phyloP scores from a whole-genome alignment of 2,797 vertebrate species.

The Vespertilio murinus region DNA sequence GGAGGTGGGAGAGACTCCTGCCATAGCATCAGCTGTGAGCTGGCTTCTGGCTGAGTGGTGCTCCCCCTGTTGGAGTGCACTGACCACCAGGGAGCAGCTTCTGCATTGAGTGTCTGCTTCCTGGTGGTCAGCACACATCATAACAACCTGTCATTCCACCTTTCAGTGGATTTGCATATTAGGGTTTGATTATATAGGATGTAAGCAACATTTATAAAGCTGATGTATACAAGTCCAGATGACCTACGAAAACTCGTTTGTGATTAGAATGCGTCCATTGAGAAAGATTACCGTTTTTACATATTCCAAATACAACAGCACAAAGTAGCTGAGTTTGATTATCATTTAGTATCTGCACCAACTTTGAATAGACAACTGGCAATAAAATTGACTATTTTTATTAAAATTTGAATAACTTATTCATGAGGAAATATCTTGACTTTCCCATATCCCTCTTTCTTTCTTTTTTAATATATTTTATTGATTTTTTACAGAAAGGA shows the following conservation, averaged over 20 bases:
- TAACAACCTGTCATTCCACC: too few species aligned
- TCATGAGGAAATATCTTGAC: conserved; percentile 69
- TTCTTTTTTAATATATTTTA: too few species aligned
- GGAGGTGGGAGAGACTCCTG: too few species aligned
- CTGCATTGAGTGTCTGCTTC: too few species aligned
- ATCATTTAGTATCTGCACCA: conserved; percentile 27
- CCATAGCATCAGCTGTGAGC: too few species aligned
- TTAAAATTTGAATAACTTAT: conserved; percentile 63
- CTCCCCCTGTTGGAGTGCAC: too few species aligned
- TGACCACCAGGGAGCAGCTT: too few species aligned
- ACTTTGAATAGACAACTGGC: conserved; percentile 61
- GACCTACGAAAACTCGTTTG: background rate
- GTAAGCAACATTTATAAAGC: background rate
- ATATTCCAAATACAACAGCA: background rate
- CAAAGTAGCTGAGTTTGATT: background rate
- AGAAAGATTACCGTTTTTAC: background rate
- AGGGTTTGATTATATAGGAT: too few species aligned
- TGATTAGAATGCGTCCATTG: background rate
- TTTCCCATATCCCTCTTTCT: background rate
- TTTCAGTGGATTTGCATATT: too few species aligned
- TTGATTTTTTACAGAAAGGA: too few species aligned
- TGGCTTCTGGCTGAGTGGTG: too few species aligned
- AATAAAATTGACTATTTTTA: conserved; percentile 28
- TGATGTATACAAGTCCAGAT: background rate
- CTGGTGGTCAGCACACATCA: too few species aligned